Evolutionary conservation across 2,888 invertebrate genomes (phyloP).

Genomic region (Seira ritae): DNA sequence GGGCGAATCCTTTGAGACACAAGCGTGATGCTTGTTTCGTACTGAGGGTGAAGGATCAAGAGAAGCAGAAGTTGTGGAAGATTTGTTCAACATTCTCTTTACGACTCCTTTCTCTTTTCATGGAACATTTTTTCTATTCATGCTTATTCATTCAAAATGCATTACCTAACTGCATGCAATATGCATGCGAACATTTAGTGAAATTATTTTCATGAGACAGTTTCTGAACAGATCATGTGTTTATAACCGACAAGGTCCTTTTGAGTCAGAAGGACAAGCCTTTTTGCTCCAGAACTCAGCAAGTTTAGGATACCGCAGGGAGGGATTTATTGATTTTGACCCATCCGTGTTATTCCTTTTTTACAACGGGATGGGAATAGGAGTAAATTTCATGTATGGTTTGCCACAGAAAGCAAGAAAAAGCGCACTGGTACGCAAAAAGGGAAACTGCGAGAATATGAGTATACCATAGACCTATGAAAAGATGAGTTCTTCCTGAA

Average conservation of each 20-base stretch:
- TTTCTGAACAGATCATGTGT: conserved; percentile 30
- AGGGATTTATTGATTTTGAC: conserved; percentile 72
- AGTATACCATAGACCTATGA: background rate
- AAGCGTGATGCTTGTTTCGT: conserved; percentile 35
- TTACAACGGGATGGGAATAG: conserved; percentile 44
- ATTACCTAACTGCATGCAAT: no score
- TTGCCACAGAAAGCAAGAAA: background rate
- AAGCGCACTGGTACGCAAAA: conserved; percentile 8
- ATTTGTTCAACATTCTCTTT: conserved; percentile 16
- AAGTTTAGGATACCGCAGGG: conserved; percentile 69
- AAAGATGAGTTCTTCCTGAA: conserved; percentile 6
- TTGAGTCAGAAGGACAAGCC: conserved; percentile 54
- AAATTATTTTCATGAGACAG: background rate
- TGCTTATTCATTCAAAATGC: no score
- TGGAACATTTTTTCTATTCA: no score
- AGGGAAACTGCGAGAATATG: background rate
- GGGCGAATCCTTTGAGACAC: conserved; percentile 38
- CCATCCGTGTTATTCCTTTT: conserved; percentile 66
- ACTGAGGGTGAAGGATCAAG: conserved; percentile 53
- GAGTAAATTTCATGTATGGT: background rate
- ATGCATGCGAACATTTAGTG: background rate
- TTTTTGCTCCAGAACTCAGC: conserved; percentile 50
- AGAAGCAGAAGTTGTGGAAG: conserved; percentile 48
- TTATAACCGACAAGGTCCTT: conserved; percentile 59
- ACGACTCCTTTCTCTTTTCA: background rate